Percentiles rank a stretch among this genome's conserved stretches.
These are phyloP conservation scores for Chionoecetes opilio DNA, from an alignment of 1,140 invertebrate genomes.

Conservation along the genomic window DNA sequence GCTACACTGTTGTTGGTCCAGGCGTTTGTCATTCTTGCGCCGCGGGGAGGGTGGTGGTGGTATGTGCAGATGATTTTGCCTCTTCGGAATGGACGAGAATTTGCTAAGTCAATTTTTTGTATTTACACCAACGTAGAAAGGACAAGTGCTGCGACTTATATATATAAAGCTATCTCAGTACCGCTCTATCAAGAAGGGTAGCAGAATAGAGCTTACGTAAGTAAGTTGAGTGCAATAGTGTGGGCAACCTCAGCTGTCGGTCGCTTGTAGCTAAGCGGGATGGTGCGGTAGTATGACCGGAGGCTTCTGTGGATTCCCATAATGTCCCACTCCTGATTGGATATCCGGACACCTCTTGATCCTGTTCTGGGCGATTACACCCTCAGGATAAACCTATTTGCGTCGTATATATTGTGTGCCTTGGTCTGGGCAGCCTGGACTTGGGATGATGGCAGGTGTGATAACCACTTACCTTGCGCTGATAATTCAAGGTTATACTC, in stretches of 20 bases:
- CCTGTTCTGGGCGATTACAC: slow-evolving; percentile 1
- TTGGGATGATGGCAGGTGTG: background rate
- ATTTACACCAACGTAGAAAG: too few relatives aligned
- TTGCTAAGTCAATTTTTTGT: too few relatives aligned
- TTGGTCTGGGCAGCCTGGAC: background rate
- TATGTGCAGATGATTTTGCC: too few relatives aligned
- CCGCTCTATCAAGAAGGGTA: too few relatives aligned
- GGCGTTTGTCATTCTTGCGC: background rate
- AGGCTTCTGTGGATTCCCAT: background rate
- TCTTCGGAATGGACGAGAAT: too few relatives aligned
- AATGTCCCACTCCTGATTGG: background rate
- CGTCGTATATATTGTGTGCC: background rate
- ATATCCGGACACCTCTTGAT: background rate
- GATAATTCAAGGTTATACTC: background rate
- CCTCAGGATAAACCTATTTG: background rate
- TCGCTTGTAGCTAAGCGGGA: too few relatives aligned
- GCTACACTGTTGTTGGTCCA: background rate
- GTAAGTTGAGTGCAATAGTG: too few relatives aligned
- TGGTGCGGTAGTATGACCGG: background rate
- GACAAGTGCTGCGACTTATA: too few relatives aligned
- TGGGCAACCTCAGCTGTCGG: too few relatives aligned
- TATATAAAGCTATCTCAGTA: too few relatives aligned
- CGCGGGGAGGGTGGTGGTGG: too few relatives aligned
- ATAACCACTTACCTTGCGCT: background rate
- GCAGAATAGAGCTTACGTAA: too few relatives aligned